phyloP scores from a whole-genome alignment of 1,140 invertebrate species.

The Drosophila navojoa region DNA sequence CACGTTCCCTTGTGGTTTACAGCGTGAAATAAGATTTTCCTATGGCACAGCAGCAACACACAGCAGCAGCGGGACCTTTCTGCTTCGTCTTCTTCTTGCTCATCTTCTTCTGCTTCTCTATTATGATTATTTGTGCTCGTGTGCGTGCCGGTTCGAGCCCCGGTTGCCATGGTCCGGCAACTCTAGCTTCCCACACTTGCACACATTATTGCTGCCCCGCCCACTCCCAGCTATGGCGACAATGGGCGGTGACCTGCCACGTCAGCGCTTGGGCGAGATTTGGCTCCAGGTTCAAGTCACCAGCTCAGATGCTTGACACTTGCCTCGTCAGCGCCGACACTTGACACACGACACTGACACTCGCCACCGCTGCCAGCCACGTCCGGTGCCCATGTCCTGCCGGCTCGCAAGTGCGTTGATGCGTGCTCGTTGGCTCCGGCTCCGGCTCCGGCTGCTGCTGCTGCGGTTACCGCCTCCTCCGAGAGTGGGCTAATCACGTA shows the following conservation, averaged over 20 bases:
- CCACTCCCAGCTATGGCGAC: neutral
- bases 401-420: conserved; percentile 54
- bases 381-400: conserved; percentile 17
- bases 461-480: neutral
- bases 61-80: neutral
- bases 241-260: conserved; percentile 65
- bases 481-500: no score
- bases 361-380: no score
- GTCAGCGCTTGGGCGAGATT: conserved; percentile 51
- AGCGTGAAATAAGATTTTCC: conserved; percentile 81
- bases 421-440: conserved; percentile 21
- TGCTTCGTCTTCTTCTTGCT: neutral
- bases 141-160: conserved; percentile 61
- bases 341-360: conserved; percentile 70
- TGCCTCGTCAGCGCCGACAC: conserved; percentile 71
- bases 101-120: conserved; percentile 51
- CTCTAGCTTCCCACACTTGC: conserved; percentile 7
- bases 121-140: conserved; percentile 80
- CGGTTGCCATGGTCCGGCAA: conserved; percentile 69
- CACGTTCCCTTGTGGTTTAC: conserved; percentile 80
- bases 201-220: neutral
- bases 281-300: conserved; percentile 35
- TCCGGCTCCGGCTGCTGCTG: conserved; percentile 16
- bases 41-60: conserved; percentile 20
- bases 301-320: conserved; percentile 66